Conservation (phyloP, 1,140 invertebrate genomes). For the Trichomalopsis sarcophagae region DNA sequence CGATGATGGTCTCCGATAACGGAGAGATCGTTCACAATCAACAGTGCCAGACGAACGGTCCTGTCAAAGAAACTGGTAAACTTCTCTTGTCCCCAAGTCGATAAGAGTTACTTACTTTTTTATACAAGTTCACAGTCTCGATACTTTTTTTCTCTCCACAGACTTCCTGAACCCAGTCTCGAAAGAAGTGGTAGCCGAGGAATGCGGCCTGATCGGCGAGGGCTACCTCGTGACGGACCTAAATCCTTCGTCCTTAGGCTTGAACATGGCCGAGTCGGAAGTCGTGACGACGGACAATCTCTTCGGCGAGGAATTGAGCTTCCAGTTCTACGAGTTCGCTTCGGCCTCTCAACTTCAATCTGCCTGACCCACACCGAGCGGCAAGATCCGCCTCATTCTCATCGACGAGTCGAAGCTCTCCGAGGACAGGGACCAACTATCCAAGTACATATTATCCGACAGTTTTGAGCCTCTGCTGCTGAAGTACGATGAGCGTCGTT, state of each 20-base stretch:
- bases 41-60: conserved; percentile 42
- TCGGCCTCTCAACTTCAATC: conserved; percentile 72
- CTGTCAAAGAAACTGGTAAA: conserved; percentile 68
- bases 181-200: conserved; percentile 77
- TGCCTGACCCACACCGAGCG: conserved; percentile 65
- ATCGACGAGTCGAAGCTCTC: conserved; percentile 41
- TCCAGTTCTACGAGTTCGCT: conserved; percentile 75
- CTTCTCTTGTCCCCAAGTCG: background rate
- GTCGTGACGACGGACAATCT: conserved; percentile 73
- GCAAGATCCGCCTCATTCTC: conserved; percentile 61
- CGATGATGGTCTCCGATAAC: conserved; percentile 65
- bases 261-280: conserved; percentile 75
- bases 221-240: conserved; percentile 77
- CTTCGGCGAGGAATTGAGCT: conserved; percentile 76
- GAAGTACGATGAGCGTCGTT: background rate
- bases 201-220: conserved; percentile 75
- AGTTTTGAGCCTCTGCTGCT: background rate
- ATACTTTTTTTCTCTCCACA: conserved; percentile 60
- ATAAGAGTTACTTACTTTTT: background rate
- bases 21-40: conserved; percentile 55
- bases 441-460: background rate
- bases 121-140: background rate
- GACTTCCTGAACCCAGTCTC: conserved; percentile 78
- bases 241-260: conserved; percentile 73
- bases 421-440: background rate